These are phyloP conservation scores for Drosophila formosana DNA, from an alignment of 2,888 invertebrate genomes.

Conservation along the genomic window DNA sequence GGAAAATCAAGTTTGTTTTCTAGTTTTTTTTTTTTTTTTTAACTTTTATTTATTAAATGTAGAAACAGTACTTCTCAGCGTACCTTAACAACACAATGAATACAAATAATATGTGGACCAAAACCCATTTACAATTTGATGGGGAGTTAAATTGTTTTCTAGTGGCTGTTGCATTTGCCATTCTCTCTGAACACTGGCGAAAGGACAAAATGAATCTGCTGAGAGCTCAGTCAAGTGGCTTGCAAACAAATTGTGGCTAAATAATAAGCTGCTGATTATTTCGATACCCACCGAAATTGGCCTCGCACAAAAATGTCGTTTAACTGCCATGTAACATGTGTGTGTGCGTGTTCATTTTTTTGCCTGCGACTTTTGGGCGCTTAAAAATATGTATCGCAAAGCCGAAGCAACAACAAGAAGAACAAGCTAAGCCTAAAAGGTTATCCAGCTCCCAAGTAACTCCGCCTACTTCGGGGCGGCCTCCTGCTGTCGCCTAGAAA, in stretches of 20 bases:
- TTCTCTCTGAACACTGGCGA: background rate
- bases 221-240: background rate
- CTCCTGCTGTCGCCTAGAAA: slow-evolving; percentile 13
- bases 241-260: slow-evolving; percentile 25
- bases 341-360: slow-evolving; percentile 38
- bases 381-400: slow-evolving; percentile 40
- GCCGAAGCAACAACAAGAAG: slow-evolving; percentile 23
- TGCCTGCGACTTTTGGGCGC: slow-evolving; percentile 55
- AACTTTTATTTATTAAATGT: too few species aligned
- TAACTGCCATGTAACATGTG: slow-evolving; percentile 13
- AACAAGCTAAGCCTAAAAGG: slow-evolving; percentile 17
- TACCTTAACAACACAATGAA: too few species aligned
- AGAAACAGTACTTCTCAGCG: too few species aligned
- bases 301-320: slow-evolving; percentile 20
- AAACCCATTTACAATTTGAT: too few species aligned
- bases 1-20: too few species aligned
- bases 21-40: too few species aligned
- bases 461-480: background rate
- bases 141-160: too few species aligned
- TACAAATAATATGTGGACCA: too few species aligned
- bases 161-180: background rate
- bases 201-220: background rate
- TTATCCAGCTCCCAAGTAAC: slow-evolving; percentile 25
- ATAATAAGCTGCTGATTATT: background rate
- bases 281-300: background rate